These are phyloP conservation scores for Austrolebias charrua DNA, from an alignment of 2,797 vertebrate genomes.

Conservation along the genomic window DNA sequence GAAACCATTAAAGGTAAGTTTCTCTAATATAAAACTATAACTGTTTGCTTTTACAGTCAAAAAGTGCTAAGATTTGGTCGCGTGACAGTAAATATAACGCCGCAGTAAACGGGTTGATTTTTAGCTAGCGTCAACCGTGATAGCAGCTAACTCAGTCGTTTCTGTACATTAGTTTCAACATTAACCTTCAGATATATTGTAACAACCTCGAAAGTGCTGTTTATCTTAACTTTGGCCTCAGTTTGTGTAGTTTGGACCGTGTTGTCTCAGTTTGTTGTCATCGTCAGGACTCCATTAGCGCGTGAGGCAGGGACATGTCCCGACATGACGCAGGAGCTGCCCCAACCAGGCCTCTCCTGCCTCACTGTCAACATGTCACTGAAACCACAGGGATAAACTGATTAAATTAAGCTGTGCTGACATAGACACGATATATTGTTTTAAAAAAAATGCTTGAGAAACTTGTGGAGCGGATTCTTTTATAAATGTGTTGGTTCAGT, in stretches of 20 bases:
- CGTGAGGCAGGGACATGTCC: constrained; percentile 69
- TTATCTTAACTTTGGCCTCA: fast-evolving
- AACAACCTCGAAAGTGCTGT: fast-evolving
- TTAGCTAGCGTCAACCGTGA: constrained; percentile 38
- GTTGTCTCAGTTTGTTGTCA: background rate
- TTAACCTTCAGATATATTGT: background rate
- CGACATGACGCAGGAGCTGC: constrained; percentile 58
- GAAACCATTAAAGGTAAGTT: constrained; percentile 66
- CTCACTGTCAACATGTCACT: fast-evolving
- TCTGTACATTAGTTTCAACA: background rate
- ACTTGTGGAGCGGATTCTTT: background rate
- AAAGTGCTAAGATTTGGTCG: background rate
- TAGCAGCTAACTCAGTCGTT: constrained; percentile 19
- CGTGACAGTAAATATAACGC: background rate
- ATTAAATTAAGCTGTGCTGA: background rate
- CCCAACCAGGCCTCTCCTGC: constrained; percentile 15
- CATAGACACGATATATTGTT: background rate
- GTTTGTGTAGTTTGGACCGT: background rate
- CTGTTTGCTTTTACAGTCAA: fast-evolving
- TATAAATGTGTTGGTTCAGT: constrained; percentile 33
- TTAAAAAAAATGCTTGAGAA: background rate
- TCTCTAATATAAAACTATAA: background rate
- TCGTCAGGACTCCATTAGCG: constrained; percentile 12
- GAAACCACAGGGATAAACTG: fast-evolving
- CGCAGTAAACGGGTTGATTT: background rate